phyloP scores from a whole-genome alignment of 2,888 invertebrate genomes.

The Machimus rusticus region DNA sequence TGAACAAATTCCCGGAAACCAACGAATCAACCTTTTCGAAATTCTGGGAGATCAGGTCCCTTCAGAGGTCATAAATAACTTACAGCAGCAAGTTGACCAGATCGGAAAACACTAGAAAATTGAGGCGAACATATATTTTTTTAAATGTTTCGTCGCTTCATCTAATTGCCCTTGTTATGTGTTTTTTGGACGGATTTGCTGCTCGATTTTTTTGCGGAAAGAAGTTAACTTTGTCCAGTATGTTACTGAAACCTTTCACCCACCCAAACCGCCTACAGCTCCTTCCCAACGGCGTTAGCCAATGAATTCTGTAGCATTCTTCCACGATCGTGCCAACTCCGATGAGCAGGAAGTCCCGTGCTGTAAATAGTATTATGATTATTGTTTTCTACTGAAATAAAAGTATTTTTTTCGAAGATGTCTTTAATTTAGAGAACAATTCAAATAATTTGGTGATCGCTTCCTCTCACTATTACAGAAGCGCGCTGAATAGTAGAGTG shows the following conservation, averaged over 20 bases:
- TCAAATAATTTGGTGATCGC: background rate
- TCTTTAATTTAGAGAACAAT: background rate
- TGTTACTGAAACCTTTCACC: background rate
- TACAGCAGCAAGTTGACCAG: constrained; percentile 84
- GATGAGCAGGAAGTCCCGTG: background rate
- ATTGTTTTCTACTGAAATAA: constrained; percentile 7
- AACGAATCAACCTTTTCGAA: constrained; percentile 82
- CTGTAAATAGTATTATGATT: constrained; percentile 14
- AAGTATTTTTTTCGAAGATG: background rate
- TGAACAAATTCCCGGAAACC: constrained; percentile 85
- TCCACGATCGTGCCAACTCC: background rate
- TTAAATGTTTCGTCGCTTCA: background rate
- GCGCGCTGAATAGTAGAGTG: background rate
- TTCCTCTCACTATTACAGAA: background rate
- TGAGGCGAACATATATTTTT: background rate
- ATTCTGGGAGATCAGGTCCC: constrained; percentile 87
- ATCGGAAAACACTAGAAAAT: constrained; percentile 71
- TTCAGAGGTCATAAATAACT: constrained; percentile 85
- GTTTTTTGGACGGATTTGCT: background rate
- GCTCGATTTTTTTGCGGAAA: background rate
- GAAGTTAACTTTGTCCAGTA: background rate
- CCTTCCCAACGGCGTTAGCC: background rate
- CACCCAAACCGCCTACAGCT: background rate
- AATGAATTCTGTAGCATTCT: constrained; percentile 10
- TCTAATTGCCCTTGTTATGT: background rate